Evolutionary conservation across 2,888 invertebrate species (phyloP).

Genomic region (Eledona agricola): DNA sequence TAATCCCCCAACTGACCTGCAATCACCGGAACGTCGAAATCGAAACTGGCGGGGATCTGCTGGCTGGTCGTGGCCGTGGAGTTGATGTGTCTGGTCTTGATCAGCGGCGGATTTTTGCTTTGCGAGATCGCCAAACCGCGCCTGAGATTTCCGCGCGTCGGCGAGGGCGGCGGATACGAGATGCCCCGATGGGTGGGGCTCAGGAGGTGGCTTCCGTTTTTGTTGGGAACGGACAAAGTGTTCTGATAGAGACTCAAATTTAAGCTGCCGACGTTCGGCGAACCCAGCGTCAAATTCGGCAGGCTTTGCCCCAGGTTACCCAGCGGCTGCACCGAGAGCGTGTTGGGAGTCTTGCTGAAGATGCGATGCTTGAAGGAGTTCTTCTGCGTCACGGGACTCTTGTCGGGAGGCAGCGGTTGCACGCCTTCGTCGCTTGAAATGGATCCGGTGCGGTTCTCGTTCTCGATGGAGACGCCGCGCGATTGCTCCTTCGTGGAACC

Average conservation of each 20-base stretch:
- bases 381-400: constrained; percentile 61
- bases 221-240: constrained; percentile 67
- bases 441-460: constrained; percentile 71
- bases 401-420: constrained; percentile 61
- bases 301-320: constrained; percentile 78
- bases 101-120: constrained; percentile 81
- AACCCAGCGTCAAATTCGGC: constrained; percentile 73
- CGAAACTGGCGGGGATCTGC: constrained; percentile 59
- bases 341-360: constrained; percentile 70
- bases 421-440: constrained; percentile 72
- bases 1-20: constrained; percentile 56
- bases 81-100: constrained; percentile 80
- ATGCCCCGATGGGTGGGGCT: constrained; percentile 75
- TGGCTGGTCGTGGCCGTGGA: constrained; percentile 61
- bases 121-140: constrained; percentile 77
- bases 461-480: constrained; percentile 70
- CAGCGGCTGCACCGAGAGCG: constrained; percentile 77
- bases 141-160: constrained; percentile 71
- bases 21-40: constrained; percentile 64
- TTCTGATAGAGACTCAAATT: constrained; percentile 61
- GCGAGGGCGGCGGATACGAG: constrained; percentile 86
- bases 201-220: constrained; percentile 61
- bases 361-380: constrained; percentile 59
- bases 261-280: constrained; percentile 59
- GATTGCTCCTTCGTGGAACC: constrained; percentile 64